These are phyloP conservation scores for Pantala flavescens DNA, from an alignment of 1,140 invertebrate genomes.

Conservation along the genomic window DNA sequence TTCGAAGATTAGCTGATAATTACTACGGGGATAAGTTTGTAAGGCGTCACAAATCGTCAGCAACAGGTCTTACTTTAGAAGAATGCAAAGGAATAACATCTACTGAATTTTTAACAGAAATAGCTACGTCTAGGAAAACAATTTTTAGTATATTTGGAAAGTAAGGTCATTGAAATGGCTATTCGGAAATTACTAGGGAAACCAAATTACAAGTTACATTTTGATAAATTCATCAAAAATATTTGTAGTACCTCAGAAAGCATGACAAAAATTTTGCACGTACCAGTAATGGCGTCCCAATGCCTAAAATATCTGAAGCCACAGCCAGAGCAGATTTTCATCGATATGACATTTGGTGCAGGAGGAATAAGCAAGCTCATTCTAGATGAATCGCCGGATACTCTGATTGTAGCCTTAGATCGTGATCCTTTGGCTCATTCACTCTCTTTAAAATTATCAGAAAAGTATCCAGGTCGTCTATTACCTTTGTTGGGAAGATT, in stretches of 20 bases:
- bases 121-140: conserved; percentile 26
- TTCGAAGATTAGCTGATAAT: conserved; percentile 59
- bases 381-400: conserved; percentile 40
- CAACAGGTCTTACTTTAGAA: conserved; percentile 54
- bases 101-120: conserved; percentile 53
- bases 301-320: conserved; percentile 56
- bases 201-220: neutral
- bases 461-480: conserved; percentile 56
- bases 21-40: conserved; percentile 54
- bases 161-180: neutral
- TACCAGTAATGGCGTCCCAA: conserved; percentile 60
- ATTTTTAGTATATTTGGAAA: neutral
- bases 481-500: conserved; percentile 74
- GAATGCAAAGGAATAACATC: conserved; percentile 60
- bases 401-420: conserved; percentile 70
- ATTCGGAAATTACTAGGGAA: neutral
- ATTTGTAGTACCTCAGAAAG: neutral
- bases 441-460: conserved; percentile 49
- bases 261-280: conserved; percentile 36
- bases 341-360: conserved; percentile 91
- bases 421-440: conserved; percentile 71
- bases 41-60: conserved; percentile 41
- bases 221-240: neutral
- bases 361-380: conserved; percentile 73
- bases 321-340: conserved; percentile 44